These are phyloP conservation scores for Misgurnus mizolepis DNA, from an alignment of 2,113 vertebrate species.

Conservation along the genomic window DNA sequence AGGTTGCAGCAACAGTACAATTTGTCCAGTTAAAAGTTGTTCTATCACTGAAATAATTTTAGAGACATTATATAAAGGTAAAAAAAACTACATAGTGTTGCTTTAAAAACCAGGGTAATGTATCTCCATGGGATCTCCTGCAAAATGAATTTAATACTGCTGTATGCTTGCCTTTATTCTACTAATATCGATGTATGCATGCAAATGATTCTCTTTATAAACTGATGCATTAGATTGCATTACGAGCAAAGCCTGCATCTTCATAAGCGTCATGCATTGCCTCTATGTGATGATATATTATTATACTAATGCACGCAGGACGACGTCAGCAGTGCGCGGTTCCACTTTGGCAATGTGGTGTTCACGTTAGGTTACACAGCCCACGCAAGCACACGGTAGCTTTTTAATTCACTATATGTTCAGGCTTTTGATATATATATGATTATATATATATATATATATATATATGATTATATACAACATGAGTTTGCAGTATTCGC, in stretches of 20 bases:
- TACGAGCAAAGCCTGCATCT: slow-evolving; percentile 18
- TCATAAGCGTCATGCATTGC: slow-evolving; percentile 7
- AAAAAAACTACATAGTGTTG: no score
- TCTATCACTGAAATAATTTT: no score
- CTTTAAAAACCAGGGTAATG: background rate
- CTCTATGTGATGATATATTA: slow-evolving; percentile 27
- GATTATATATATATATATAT: no score
- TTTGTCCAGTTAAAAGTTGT: no score
- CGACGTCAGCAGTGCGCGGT: slow-evolving; percentile 24
- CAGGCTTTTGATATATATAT: background rate
- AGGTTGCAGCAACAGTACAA: no score
- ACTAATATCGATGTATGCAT: background rate
- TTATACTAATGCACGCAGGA: slow-evolving; percentile 32
- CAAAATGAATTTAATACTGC: background rate
- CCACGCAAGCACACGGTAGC: background rate
- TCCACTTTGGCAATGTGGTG: background rate
- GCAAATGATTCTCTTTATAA: slow-evolving; percentile 13
- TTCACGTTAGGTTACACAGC: background rate
- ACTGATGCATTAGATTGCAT: slow-evolving; percentile 30
- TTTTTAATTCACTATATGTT: background rate
- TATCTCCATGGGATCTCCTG: no score
- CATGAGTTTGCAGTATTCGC: background rate
- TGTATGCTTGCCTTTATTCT: background rate
- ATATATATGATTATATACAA: no score
- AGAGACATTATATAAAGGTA: no score